Evolutionary conservation across 2,113 vertebrate genomes (phyloP), one percentile per base, ranked within the genome.

Genomic region (Phasianus colchicus): DNA sequence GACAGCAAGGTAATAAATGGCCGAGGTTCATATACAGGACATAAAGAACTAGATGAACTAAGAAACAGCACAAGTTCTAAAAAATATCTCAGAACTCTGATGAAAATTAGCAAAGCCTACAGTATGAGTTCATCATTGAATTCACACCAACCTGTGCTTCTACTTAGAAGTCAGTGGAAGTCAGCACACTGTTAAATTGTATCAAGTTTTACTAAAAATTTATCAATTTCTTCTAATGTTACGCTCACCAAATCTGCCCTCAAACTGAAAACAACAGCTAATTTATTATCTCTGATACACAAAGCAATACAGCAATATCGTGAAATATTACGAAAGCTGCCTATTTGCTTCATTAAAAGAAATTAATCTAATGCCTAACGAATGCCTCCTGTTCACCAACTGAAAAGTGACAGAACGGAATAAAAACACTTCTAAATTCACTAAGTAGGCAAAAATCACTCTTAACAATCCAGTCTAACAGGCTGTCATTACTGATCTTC

Each of bases 401-500:
- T 15, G 66, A 72, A 73, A 93, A 87, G 63, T 93, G 83, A 70
- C 2, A 0, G 40, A 76, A 79, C 29, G 12, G 8, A 70, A 79
- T 79, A 89, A 95, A 95, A 95, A 40, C 65, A 69, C 54, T 89
- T 94, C 66, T 40, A 89, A 93, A 94, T 89, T 92, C 69, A 92
- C 85, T 81, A 88, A 76, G 80, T 81, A 42, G 67, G 57, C 89
- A 94, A 94, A 77, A 71, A 55, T 74, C 94, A 87, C 92, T 91
- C 96, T 90, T 70, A 65, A 61, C 43, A 78, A 18, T 9, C 8
- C 57, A n/a, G 55, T 64, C 71, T 88, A 89, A 75, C 27, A 69
- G 40, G 20, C 50, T 54, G 36, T 19, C 70, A 5, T 57, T 38
- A 29, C 18, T 18, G 22, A 13, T 32, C 27, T 40, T 45, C 66